Conservation (phyloP, 2,113 vertebrate species). For the Polypterus bichir region DNA sequence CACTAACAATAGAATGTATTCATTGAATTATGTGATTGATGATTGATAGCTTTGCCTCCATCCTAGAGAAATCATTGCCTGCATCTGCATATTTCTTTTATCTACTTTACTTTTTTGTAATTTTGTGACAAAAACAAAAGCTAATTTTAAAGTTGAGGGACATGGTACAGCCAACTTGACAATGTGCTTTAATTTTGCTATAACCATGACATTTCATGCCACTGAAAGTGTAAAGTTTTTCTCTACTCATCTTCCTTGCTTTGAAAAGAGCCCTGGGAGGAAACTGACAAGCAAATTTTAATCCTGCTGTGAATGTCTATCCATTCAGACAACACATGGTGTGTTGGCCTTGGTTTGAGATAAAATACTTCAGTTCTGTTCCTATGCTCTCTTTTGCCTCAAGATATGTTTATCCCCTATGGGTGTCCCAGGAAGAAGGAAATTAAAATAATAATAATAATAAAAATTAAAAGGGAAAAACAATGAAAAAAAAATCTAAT, state of each 20-base stretch:
- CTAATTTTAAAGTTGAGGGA: too few relatives aligned
- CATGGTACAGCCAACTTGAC: too few relatives aligned
- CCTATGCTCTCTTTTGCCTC: constrained; percentile 1
- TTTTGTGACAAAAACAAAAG: too few relatives aligned
- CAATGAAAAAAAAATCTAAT: too few relatives aligned
- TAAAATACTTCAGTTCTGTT: neutral
- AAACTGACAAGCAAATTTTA: constrained; percentile 4
- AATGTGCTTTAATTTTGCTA: too few relatives aligned
- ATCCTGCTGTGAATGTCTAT: constrained; percentile 5
- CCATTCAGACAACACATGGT: constrained; percentile 2
- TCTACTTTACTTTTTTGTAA: too few relatives aligned
- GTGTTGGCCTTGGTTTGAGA: constrained; percentile 2
- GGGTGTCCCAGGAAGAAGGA: neutral
- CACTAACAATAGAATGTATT: too few relatives aligned
- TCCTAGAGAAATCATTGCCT: too few relatives aligned
- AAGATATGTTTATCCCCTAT: neutral
- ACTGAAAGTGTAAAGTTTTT: neutral
- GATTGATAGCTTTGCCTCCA: too few relatives aligned
- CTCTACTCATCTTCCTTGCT: neutral
- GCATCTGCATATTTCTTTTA: too few relatives aligned
- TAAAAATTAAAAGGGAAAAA: neutral
- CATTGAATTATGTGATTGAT: too few relatives aligned
- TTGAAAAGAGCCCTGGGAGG: neutral
- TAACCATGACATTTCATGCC: neutral
- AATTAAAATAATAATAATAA: neutral